phyloP scores from a whole-genome alignment of 2,888 invertebrate genomes.

The Napeogenes inachia region DNA sequence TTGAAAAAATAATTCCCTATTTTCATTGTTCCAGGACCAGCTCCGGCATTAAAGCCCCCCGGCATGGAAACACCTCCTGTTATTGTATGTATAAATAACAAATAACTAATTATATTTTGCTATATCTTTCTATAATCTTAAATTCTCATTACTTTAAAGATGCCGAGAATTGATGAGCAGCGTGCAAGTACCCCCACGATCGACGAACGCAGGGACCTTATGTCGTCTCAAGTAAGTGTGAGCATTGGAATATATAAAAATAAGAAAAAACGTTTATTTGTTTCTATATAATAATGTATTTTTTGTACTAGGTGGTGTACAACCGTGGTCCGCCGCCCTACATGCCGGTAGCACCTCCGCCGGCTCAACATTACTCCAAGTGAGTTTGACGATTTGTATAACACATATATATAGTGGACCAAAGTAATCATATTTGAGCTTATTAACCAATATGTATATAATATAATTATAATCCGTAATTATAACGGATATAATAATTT shows the following conservation, averaged over 20 bases:
- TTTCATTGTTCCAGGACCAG: constrained; percentile 57
- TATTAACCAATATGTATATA: no score
- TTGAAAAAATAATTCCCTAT: no score
- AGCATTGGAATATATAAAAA: not conserved
- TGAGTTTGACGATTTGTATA: constrained; percentile 19
- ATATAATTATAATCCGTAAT: no score
- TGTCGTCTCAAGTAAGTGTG: constrained; percentile 54
- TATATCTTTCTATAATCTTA: no score
- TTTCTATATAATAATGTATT: not conserved
- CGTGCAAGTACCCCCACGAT: constrained; percentile 85
- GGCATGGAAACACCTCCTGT: constrained; percentile 62
- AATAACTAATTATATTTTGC: not conserved
- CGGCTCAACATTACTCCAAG: constrained; percentile 49
- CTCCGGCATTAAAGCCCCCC: constrained; percentile 62
- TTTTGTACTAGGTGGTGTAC: constrained; percentile 44
- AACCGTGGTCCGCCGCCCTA: constrained; percentile 55
- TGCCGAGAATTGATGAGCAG: constrained; percentile 76
- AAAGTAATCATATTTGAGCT: no score
- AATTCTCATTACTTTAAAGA: constrained; percentile 32
- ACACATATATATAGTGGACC: not conserved
- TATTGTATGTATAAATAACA: constrained; percentile 45
- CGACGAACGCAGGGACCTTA: constrained; percentile 75
- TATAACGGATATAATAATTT: no score
- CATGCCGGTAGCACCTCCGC: constrained; percentile 49
- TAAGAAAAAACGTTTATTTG: no score